These are phyloP conservation scores for Columba guinea DNA, from an alignment of 2,797 vertebrate species.

Conservation along the genomic window DNA sequence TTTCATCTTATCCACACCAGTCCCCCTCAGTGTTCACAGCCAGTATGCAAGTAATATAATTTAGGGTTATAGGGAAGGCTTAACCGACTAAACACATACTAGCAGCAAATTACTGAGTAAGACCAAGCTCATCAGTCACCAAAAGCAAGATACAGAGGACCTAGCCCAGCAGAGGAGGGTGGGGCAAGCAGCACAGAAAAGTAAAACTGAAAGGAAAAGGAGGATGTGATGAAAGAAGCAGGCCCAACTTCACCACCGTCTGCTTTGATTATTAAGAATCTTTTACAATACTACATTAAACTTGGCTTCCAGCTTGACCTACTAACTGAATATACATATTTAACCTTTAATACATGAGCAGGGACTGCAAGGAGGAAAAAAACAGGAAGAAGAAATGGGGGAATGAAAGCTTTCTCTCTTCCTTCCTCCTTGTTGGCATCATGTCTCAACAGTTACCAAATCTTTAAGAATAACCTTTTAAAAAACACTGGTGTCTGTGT, in stretches of 20 bases:
- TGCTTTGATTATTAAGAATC: not conserved
- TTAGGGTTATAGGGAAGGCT: not conserved
- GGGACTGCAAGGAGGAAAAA: not conserved
- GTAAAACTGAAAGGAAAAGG: constrained; percentile 40
- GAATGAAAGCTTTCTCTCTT: not conserved
- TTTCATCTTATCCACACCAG: not conserved
- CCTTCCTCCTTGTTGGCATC: not conserved
- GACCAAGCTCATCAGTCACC: not conserved
- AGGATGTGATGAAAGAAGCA: not conserved
- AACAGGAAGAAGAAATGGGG: not conserved
- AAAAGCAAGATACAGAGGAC: not conserved
- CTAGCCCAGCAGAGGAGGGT: not conserved
- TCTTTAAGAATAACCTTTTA: not conserved
- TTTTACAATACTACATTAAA: not conserved
- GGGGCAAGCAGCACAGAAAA: not conserved
- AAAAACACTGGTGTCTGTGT: not conserved
- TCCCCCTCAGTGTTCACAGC: not conserved
- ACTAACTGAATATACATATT: not conserved
- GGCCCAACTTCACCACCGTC: not conserved
- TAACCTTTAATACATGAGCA: not conserved
- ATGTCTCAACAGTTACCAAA: not conserved
- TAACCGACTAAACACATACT: not conserved
- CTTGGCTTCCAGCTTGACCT: not conserved
- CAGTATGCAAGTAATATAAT: not conserved
- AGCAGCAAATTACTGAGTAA: constrained; percentile 1